Evolutionary conservation across 2,113 vertebrate species (phyloP).

Genomic region (Baryphthengus martii): DNA sequence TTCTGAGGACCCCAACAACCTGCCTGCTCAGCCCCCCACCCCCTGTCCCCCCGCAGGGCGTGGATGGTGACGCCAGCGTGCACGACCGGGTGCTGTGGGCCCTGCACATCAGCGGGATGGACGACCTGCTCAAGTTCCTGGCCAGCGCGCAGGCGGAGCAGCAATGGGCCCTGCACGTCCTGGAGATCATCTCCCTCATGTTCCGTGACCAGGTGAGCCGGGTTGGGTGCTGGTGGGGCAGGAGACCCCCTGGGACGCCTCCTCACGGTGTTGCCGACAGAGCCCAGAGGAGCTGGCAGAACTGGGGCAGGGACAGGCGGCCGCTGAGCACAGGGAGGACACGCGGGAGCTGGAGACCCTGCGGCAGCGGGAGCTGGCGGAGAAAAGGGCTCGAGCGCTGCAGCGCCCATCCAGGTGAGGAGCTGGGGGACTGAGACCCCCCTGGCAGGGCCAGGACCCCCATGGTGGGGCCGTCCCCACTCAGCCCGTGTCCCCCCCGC

Average conservation of each 20-base stretch:
- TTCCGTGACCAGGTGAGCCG: slow-evolving; percentile 89
- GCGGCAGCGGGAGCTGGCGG: slow-evolving; percentile 83
- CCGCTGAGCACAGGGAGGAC: slow-evolving; percentile 79
- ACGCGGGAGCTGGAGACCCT: slow-evolving; percentile 80
- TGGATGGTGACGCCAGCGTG: slow-evolving; percentile 88
- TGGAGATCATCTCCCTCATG: slow-evolving; percentile 96
- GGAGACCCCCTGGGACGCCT: rapidly evolving
- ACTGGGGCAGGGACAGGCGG: slow-evolving; percentile 71
- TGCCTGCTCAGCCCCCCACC: not conserved
- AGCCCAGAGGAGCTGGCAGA: slow-evolving; percentile 82
- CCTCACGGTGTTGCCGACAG: slow-evolving; percentile 2
- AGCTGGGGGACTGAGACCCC: not conserved
- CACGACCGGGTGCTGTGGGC: slow-evolving; percentile 95
- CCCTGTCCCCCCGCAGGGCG: slow-evolving; percentile 66
- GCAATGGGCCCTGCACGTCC: slow-evolving; percentile 93
- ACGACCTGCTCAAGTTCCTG: slow-evolving; percentile 93
- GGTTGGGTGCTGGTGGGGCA: rapidly evolving
- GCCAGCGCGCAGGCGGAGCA: slow-evolving; percentile 89
- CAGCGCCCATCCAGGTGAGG: slow-evolving; percentile 84
- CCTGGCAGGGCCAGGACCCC: not conserved
- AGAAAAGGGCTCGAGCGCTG: slow-evolving; percentile 79
- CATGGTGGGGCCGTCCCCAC: rapidly evolving
- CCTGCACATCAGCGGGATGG: slow-evolving; percentile 92
- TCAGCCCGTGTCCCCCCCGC: not conserved
- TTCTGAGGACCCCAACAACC: rapidly evolving